Evolutionary conservation across 92 coral and sea anemone species (phyloP), one percentile per base, ranked within the genome.

Genomic region (Phenganax marumi): DNA sequence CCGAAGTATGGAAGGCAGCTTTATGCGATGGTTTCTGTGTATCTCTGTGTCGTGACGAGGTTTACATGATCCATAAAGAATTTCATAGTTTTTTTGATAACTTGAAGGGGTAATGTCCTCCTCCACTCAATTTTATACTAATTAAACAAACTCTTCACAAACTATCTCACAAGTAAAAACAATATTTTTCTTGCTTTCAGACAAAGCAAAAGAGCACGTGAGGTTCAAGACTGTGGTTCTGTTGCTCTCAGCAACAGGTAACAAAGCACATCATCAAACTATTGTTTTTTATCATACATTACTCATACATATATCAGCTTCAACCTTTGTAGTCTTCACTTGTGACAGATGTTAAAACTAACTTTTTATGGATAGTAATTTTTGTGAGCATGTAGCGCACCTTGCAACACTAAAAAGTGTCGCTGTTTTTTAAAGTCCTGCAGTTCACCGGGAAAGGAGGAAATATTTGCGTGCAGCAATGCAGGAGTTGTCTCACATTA

Each of bases 21-120:
- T 51, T 95, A 74, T 92, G 90, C 22, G 98, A 95, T 91, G 97
- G 98, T 18, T 95, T 79, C 76, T 95, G 98, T 82, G 39, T 95
- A 46, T 89, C 93, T 10, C 81, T 92, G 50, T 92, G 91, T 60
- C 89, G 97, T 48, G 98, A 95, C 85, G 98, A 95, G 47, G 86
- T 84, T 63, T 89, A 90, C 73, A 87, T 92, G 92, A 91, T 89
- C 50, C 98, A 95, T 70, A 95, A 92, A 75, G 98, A 95, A 56
- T 92, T 95, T 79, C 90, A 90, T 19, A 89, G 81, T 55, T 83
- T 95, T 26, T 90, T 95, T 61, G 98, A 95, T 89, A 93, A 93
- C 62, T 87, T 95, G 89, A 95, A 91, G 77, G 98, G 98, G 98
- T 95, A 54, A 71, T 33, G 43, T 33, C 5, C 3, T 33, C 5